phyloP scores from a whole-genome alignment of 2,113 vertebrate species.

The Trogon surrucura region DNA sequence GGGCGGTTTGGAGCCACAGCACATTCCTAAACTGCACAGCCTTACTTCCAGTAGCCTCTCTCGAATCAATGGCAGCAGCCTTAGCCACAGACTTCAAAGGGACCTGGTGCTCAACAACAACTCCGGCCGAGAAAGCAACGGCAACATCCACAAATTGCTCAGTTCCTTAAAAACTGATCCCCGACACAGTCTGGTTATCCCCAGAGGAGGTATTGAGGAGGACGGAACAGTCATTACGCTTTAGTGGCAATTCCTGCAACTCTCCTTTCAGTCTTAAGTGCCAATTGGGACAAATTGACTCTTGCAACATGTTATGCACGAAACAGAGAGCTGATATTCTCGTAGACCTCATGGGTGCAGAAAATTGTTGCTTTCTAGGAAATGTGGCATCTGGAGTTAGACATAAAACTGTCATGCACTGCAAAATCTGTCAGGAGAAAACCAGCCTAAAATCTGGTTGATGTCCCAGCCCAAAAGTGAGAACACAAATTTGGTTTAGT shows the following conservation, averaged over 20 bases:
- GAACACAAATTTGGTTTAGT: not conserved
- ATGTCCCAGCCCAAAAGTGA: not conserved
- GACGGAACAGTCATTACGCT: constrained; percentile 96
- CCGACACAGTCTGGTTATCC: constrained; percentile 92
- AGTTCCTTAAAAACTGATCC: constrained; percentile 92
- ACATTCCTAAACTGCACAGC: constrained; percentile 74
- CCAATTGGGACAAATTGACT: constrained; percentile 38
- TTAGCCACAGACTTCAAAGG: constrained; percentile 84
- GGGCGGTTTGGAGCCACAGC: constrained; percentile 82
- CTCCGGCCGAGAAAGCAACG: constrained; percentile 88
- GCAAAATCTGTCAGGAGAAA: constrained; percentile 34
- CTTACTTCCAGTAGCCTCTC: constrained; percentile 80
- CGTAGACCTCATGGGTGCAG: not conserved
- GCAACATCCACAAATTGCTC: constrained; percentile 92
- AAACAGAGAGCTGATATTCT: constrained; percentile 28
- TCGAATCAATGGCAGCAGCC: constrained; percentile 84
- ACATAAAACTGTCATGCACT: constrained; percentile 9
- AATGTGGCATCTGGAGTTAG: constrained; percentile 48
- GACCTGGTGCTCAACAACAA: constrained; percentile 83
- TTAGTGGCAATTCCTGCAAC: constrained; percentile 70
- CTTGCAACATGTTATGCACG: not conserved
- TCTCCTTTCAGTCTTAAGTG: constrained; percentile 61
- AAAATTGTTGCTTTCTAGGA: constrained; percentile 49
- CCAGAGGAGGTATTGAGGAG: constrained; percentile 91
- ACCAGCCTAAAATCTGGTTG: constrained; percentile 8